Conservation (phyloP, 2,797 vertebrate species). For the Falco berigora region DNA sequence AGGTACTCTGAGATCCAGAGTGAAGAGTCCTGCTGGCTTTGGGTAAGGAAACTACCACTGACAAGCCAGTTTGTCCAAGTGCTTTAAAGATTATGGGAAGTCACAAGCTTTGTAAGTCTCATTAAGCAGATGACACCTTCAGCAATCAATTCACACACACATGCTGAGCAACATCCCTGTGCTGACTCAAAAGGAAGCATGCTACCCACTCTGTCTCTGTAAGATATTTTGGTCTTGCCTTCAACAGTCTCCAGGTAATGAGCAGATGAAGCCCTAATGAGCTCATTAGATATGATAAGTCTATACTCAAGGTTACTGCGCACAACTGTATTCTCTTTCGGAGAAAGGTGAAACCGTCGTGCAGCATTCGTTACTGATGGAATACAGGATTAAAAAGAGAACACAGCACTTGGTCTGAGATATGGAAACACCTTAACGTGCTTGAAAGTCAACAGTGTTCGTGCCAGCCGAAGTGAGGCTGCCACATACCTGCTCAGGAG, state of each 20-base stretch:
- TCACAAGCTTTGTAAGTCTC: not conserved
- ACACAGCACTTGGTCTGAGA: not conserved
- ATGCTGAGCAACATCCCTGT: not conserved
- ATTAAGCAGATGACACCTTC: not conserved
- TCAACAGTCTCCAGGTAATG: not conserved
- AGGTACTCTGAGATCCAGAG: not conserved
- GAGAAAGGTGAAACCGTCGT: not conserved
- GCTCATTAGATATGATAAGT: not conserved
- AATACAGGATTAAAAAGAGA: not conserved
- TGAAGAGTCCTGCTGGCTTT: not conserved
- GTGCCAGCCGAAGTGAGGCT: not conserved
- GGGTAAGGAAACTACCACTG: not conserved
- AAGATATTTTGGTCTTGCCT: not conserved
- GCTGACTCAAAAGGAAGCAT: not conserved
- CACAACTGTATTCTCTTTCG: not conserved
- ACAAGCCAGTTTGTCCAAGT: not conserved
- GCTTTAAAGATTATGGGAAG: not conserved
- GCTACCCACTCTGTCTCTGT: not conserved
- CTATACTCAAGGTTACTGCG: not conserved
- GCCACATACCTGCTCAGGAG: not conserved
- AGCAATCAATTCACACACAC: not conserved
- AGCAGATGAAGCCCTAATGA: constrained; percentile 33
- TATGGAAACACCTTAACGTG: not conserved
- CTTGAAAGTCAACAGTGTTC: not conserved
- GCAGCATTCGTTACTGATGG: not conserved